Evolutionary conservation across 2,113 vertebrate species (phyloP), one percentile per base, ranked within the genome.

Genomic region (Vidua macroura): DNA sequence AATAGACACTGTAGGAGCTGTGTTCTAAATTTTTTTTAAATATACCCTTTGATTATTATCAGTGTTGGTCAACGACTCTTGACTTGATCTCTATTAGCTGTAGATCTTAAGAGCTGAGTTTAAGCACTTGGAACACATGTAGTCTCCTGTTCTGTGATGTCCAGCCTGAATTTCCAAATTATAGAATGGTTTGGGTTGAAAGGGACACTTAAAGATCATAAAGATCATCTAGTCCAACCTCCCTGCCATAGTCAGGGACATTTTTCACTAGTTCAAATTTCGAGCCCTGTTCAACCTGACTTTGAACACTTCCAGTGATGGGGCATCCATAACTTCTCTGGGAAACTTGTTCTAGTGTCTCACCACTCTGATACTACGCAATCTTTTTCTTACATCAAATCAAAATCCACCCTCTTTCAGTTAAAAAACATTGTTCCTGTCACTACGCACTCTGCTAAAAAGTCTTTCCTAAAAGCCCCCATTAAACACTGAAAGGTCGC

Each of bases 81-180:
- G 4, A n/a, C 15, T 67, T 25, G 7, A 55, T 51, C 21, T 35
- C 13, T 66, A 2, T 49, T 35, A 39, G 4, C 6, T 66, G 6
- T 9, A 33, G 15, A 63, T 2, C 1, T 83, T 22, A 53, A 75
- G 14, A 62, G 9, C 7, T 88, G 59, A 77, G 7, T 6, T 73
- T 66, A 69, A n/a, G 7, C 15, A 43, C 5, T 6, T 0, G 0
- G n/a, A 44, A 43, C 16, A 22, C 6, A 31, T 20, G 2, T 22
- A 75, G 6, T 53, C 4, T 73, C 6, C 16, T 66, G 14, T 11
- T 68, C 12, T 52, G 2, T 39, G 78, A 78, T 30, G 10, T 4
- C 2, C 35, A 48, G 43, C 6, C 10, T 48, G 49, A 10, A 39
- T 39, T n/a, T 49, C 19, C 10, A 60, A 87, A 84, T 82, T 60